Conservation (phyloP, 2,888 invertebrate genomes). For the Leptinotarsa juncta region DNA sequence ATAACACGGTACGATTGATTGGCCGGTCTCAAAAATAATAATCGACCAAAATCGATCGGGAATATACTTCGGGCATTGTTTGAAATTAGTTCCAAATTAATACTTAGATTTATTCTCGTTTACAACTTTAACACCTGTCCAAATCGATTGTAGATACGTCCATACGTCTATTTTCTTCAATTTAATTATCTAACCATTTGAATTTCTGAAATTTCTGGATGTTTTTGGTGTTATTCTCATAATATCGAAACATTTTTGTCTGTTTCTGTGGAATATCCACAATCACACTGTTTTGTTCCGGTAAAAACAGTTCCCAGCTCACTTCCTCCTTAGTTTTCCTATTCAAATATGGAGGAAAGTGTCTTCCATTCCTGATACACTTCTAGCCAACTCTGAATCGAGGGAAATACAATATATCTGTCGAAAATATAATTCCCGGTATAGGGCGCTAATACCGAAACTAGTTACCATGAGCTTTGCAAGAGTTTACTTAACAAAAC, state of each 20-base stretch:
- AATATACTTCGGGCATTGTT: conserved; percentile 57
- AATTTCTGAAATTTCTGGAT: not conserved
- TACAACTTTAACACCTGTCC: conserved; percentile 53
- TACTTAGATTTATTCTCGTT: conserved; percentile 52
- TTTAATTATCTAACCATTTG: not conserved
- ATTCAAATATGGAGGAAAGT: conserved; percentile 10
- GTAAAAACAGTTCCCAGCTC: not conserved
- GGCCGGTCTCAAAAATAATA: conserved; percentile 58
- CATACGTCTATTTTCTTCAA: not conserved
- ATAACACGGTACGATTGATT: conserved; percentile 60
- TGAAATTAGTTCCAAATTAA: conserved; percentile 59
- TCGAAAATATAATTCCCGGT: conserved; percentile 17
- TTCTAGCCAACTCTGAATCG: conserved; percentile 8
- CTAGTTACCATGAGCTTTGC: conserved; percentile 61
- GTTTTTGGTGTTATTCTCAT: too few species aligned
- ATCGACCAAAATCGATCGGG: conserved; percentile 56
- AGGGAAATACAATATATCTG: conserved; percentile 20
- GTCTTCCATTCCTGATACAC: not conserved
- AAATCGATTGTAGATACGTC: conserved; percentile 29
- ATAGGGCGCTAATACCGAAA: conserved; percentile 60
- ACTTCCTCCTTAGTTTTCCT: not conserved
- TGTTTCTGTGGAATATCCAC: too few species aligned
- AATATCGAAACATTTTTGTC: too few species aligned
- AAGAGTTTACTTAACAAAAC: conserved; percentile 65
- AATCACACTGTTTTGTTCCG: too few species aligned